A percentile compares a stretch with the other conserved stretches of the same genome.
These are phyloP conservation scores for Melanotaenia trifasciata DNA, from an alignment of 2,797 vertebrate species.

Conservation along the genomic window DNA sequence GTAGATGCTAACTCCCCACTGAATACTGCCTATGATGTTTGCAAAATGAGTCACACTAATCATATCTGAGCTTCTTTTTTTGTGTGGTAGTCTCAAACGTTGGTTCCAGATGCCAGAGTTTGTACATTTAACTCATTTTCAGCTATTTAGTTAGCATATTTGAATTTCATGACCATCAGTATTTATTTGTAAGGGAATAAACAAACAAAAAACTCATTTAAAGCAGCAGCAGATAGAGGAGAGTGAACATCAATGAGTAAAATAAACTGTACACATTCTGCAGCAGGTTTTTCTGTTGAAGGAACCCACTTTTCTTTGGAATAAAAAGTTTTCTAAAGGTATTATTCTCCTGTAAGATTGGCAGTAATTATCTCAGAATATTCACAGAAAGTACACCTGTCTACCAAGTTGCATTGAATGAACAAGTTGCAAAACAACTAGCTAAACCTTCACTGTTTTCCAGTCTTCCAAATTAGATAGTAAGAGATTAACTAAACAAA, in stretches of 20 bases:
- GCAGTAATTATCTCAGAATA: too few species aligned
- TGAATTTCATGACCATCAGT: background rate
- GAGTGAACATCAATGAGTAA: background rate
- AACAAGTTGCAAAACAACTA: too few species aligned
- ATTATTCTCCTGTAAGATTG: too few species aligned
- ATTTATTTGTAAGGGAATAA: background rate
- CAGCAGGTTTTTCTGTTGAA: background rate
- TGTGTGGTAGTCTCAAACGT: background rate
- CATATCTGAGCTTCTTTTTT: background rate
- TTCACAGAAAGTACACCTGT: too few species aligned
- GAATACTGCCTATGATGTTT: background rate
- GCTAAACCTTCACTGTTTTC: too few species aligned
- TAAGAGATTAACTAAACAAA: too few species aligned
- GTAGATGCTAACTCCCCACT: too few species aligned
- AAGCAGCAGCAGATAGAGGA: background rate
- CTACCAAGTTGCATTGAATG: too few species aligned
- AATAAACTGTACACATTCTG: background rate
- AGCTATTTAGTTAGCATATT: background rate
- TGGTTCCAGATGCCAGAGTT: background rate
- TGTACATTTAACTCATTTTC: background rate
- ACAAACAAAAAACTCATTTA: background rate
- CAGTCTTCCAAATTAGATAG: too few species aligned
- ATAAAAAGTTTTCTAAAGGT: too few species aligned
- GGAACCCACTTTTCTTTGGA: background rate
- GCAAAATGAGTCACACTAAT: background rate